Evolutionary conservation across 2,888 invertebrate genomes (phyloP), one percentile per base, ranked within the genome.

Genomic region (Philhelius pedissequus): DNA sequence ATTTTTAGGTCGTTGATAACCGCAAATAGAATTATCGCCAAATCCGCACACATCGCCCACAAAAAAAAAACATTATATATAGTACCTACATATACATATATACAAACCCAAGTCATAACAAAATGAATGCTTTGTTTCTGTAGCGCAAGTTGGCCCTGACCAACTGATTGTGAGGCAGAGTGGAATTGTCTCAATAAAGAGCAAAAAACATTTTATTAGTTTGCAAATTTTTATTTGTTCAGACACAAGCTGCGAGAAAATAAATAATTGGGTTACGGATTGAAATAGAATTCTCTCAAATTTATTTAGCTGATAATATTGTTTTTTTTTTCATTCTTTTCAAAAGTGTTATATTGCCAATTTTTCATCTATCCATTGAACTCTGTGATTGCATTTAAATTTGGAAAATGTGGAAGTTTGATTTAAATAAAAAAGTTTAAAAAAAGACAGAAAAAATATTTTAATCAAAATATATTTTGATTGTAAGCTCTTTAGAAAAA

Each of bases 1-100:
- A 56, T 32, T 32, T 56, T 56, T 56, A 56, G 56, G 56, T 56
- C 56, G 56, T 56, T 56, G 56, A 56, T 56, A 56, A 56, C 56
- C 56, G n/a, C 56, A 56, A 56, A 56, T 56, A 56, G 56, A 56
- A 35, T 56, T 54, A 18, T 54, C 30, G 54, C 56, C 20, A 56
- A 35, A 35, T 32, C 20, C 20, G 20, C 20, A 20, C 7, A 35
- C 5, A 54, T 25, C 22, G 48, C 48, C 48, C 22, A 48, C 22
- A 30, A 32, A 54, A 32, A 18, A 30, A 52, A 9, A n/a, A 18
- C 30, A 52, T 3, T n/a, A 7, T n/a, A n/a, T n/a, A n/a, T n/a
- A n/a, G n/a, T n/a, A n/a, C n/a, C n/a, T n/a, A n/a, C n/a, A n/a
- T n/a, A 50, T 0, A 15, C 15, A 15, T 18, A 18, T 11, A 20